phyloP scores from a whole-genome alignment of 2,888 invertebrate species.

The Elmis aenea region DNA sequence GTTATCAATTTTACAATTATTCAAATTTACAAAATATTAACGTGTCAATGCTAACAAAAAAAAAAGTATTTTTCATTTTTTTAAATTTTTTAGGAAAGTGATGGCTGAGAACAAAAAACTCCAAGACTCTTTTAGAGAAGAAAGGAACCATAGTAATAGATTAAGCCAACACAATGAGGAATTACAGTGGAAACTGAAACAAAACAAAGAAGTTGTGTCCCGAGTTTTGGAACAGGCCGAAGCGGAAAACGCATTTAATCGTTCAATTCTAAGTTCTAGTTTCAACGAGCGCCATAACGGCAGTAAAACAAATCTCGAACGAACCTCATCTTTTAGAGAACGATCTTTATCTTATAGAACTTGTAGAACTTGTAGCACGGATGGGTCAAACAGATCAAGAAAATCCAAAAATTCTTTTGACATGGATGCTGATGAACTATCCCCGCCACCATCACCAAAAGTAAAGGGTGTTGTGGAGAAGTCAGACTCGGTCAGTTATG shows the following conservation, averaged over 20 bases:
- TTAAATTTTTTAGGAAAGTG: slow-evolving; percentile 51
- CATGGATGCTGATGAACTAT: slow-evolving; percentile 42
- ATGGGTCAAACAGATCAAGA: slow-evolving; percentile 25
- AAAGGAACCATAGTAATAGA: slow-evolving; percentile 72
- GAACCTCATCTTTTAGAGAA: slow-evolving; percentile 38
- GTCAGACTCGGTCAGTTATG: slow-evolving; percentile 82
- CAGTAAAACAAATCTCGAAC: slow-evolving; percentile 28
- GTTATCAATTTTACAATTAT: too few relatives aligned
- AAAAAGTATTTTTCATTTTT: slow-evolving; percentile 4
- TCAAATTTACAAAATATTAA: too few relatives aligned
- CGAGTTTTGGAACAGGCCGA: slow-evolving; percentile 42
- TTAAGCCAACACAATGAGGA: slow-evolving; percentile 82
- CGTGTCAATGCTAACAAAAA: not conserved
- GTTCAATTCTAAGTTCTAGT: slow-evolving; percentile 39
- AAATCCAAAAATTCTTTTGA: slow-evolving; percentile 33
- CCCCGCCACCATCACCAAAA: slow-evolving; percentile 65
- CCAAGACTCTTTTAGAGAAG: slow-evolving; percentile 67
- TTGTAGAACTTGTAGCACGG: slow-evolving; percentile 22
- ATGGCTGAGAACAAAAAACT: slow-evolving; percentile 67
- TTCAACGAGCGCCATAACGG: slow-evolving; percentile 32
- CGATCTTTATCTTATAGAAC: slow-evolving; percentile 28
- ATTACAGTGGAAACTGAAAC: slow-evolving; percentile 78
- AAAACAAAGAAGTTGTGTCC: slow-evolving; percentile 68
- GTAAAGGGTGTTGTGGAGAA: slow-evolving; percentile 82
- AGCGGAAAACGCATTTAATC: slow-evolving; percentile 30